phyloP scores from a whole-genome alignment of 2,888 invertebrate species.

The Hymenopus coronatus region DNA sequence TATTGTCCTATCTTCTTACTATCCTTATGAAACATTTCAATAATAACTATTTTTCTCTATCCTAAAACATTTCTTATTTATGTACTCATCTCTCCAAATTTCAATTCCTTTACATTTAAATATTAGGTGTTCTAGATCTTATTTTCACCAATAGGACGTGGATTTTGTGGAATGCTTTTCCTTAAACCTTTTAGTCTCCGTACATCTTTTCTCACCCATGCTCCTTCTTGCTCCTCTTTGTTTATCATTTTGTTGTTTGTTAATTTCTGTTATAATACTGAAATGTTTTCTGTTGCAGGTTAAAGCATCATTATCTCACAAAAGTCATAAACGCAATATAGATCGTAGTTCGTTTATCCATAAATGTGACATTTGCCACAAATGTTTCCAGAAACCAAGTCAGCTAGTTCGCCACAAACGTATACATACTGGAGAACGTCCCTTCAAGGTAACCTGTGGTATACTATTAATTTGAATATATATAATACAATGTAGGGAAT shows the following conservation, averaged over 20 bases:
- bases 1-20: too few relatives aligned
- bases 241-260: neutral
- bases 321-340: conserved; percentile 37
- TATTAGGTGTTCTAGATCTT: too few relatives aligned
- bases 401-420: conserved; percentile 62
- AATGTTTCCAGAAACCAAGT: conserved; percentile 60
- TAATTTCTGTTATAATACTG: neutral
- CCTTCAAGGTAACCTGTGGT: conserved; percentile 50
- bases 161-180: too few relatives aligned
- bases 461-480: neutral
- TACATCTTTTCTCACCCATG: neutral
- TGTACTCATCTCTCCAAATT: neutral
- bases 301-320: conserved; percentile 35
- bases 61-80: too few relatives aligned
- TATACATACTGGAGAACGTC: conserved; percentile 66
- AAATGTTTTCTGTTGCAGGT: conserved; percentile 31
- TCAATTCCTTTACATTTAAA: neutral
- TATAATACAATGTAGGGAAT: too few relatives aligned
- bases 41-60: too few relatives aligned
- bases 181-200: too few relatives aligned
- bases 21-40: too few relatives aligned
- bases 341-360: conserved; percentile 38
- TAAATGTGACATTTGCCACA: conserved; percentile 53
- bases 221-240: neutral
- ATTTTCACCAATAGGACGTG: too few relatives aligned